A percentile compares a stretch with the other conserved stretches of the same genome.
phyloP scores from a whole-genome alignment of 1,140 invertebrate genomes.

The Acyrthosiphon pisum region DNA sequence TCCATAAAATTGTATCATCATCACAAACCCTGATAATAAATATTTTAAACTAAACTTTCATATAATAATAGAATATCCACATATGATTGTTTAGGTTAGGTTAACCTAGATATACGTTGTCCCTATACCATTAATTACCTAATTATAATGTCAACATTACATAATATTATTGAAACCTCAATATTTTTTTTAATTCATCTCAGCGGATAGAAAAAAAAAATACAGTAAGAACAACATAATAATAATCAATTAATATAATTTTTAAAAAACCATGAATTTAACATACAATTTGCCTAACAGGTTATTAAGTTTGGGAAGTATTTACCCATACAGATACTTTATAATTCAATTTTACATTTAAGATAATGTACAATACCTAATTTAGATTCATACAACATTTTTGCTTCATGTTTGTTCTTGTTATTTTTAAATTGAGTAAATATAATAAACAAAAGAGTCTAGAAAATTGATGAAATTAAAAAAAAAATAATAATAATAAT shows the following conservation, averaged over 20 bases:
- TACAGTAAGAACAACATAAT: slow-evolving; percentile 15
- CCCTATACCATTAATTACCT: slow-evolving; percentile 48
- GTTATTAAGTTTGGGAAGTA: slow-evolving; percentile 21
- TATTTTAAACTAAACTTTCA: neutral
- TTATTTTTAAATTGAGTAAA: slow-evolving; percentile 5
- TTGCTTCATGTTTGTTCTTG: slow-evolving; percentile 25
- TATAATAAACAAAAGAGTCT: neutral
- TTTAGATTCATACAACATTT: slow-evolving; percentile 18
- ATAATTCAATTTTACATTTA: slow-evolving; percentile 16
- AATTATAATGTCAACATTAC: slow-evolving; percentile 33
- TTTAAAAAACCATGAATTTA: neutral
- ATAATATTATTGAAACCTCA: neutral
- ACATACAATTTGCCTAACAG: neutral
- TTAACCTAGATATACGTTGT: slow-evolving; percentile 15
- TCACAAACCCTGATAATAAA: no score
- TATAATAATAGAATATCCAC: slow-evolving; percentile 4
- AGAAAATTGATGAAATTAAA: slow-evolving; percentile 31
- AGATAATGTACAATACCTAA: neutral
- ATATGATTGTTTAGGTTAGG: neutral
- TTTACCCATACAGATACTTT: neutral
- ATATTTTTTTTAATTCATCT: neutral
- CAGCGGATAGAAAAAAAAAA: neutral
- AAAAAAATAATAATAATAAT: slow-evolving; percentile 16
- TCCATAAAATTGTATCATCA: no score
- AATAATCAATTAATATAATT: slow-evolving; percentile 17